A percentile compares a stretch with the other conserved stretches of the same genome.
phyloP scores from a whole-genome alignment of 2,888 invertebrate species.

The Campoplex capitator region DNA sequence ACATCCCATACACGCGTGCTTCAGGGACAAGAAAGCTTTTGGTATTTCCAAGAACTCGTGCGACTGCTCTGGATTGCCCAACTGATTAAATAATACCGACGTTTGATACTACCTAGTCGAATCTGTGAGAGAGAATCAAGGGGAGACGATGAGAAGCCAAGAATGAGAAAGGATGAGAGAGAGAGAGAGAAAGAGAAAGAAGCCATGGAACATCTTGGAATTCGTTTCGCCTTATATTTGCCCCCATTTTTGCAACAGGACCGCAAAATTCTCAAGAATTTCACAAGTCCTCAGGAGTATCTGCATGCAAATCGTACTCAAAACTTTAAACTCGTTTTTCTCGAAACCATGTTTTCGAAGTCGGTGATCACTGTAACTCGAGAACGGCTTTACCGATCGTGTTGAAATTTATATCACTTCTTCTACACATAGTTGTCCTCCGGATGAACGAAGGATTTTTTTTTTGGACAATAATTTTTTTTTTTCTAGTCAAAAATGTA shows the following conservation, averaged over 20 bases:
- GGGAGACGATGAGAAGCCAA: neutral
- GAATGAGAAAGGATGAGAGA: neutral
- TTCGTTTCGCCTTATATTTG: neutral
- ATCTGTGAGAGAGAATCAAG: constrained; percentile 33
- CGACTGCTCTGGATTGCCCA: constrained; percentile 28
- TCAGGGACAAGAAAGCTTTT: neutral
- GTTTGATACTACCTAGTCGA: constrained; percentile 5
- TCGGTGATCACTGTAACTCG: too few species aligned
- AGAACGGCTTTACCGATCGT: too few species aligned
- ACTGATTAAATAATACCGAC: constrained; percentile 57
- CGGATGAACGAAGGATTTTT: too few species aligned
- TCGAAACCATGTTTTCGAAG: too few species aligned
- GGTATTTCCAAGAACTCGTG: constrained; percentile 35
- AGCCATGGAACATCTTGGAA: neutral
- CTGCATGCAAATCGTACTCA: too few species aligned
- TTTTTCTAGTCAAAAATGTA: too few species aligned
- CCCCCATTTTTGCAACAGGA: neutral
- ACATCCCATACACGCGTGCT: constrained; percentile 1
- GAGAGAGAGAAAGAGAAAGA: too few species aligned
- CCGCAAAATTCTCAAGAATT: neutral
- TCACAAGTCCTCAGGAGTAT: neutral
- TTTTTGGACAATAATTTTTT: too few species aligned
- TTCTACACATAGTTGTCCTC: too few species aligned
- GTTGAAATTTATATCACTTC: too few species aligned
- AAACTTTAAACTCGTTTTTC: too few species aligned